Evolutionary conservation across 2,113 vertebrate species (phyloP).

Genomic region (Pardalotus punctatus): DNA sequence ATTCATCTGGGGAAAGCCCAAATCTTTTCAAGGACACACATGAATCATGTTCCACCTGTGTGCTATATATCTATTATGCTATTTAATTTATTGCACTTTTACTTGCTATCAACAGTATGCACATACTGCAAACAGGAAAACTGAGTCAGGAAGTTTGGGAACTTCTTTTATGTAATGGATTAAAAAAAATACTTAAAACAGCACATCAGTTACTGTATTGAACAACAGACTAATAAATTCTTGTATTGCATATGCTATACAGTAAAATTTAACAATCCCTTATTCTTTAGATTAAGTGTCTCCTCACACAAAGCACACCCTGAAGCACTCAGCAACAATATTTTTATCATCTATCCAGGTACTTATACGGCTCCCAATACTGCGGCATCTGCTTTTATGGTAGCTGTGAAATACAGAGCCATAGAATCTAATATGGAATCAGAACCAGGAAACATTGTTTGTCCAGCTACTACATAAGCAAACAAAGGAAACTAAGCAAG

Average conservation of each 20-base stretch:
- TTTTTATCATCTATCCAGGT: conserved; percentile 17
- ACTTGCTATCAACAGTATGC: not conserved
- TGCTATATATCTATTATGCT: not conserved
- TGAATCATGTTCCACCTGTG: not conserved
- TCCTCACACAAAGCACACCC: conserved; percentile 12
- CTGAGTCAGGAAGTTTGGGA: not conserved
- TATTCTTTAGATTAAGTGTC: conserved; percentile 54
- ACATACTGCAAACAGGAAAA: not conserved
- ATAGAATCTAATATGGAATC: not conserved
- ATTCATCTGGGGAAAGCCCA: not conserved
- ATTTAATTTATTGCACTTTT: not conserved
- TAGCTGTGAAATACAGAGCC: conserved; percentile 12
- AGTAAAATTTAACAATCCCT: conserved; percentile 55
- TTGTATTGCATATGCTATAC: conserved; percentile 18
- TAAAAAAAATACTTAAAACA: not conserved
- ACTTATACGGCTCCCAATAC: conserved; percentile 21
- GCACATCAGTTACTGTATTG: not conserved
- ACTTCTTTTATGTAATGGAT: not conserved
- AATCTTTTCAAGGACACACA: not conserved
- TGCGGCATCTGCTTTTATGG: not conserved
- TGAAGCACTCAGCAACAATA: not conserved
- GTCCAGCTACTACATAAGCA: not conserved
- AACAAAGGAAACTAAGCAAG: not conserved
- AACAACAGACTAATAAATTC: conserved; percentile 29
- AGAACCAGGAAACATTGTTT: not conserved